Conservation (phyloP, 2,113 vertebrate species). For the Psilopogon haemacephalus region DNA sequence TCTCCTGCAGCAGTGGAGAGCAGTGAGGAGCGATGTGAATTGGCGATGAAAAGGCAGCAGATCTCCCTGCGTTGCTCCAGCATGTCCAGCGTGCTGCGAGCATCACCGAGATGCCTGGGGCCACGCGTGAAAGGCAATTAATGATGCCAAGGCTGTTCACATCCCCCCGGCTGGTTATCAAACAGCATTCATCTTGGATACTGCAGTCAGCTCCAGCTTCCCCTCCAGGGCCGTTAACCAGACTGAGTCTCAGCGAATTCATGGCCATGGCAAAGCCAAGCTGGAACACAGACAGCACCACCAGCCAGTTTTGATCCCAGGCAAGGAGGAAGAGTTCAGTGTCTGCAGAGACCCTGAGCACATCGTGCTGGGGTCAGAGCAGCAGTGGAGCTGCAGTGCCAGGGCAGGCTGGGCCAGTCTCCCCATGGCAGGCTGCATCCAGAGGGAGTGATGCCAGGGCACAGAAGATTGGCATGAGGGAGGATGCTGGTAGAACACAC, state of each 20-base stretch:
- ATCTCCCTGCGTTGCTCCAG: rapidly evolving
- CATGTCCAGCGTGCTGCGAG: background rate
- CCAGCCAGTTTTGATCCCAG: background rate
- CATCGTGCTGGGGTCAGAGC: background rate
- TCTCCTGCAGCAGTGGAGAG: background rate
- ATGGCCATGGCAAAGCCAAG: background rate
- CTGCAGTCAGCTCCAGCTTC: background rate
- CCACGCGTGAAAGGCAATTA: background rate
- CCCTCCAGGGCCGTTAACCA: background rate
- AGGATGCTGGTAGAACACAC: background rate
- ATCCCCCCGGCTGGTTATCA: background rate
- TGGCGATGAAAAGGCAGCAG: background rate
- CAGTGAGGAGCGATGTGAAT: background rate
- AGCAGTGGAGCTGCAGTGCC: background rate
- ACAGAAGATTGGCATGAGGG: background rate
- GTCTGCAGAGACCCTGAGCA: background rate
- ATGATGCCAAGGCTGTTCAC: background rate
- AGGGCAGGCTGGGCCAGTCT: background rate
- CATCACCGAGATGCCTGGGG: background rate
- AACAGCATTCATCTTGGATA: too few species aligned
- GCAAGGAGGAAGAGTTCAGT: background rate
- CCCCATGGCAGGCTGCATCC: background rate
- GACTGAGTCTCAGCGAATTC: background rate
- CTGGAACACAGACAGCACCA: background rate
- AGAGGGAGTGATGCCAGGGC: background rate